A percentile compares a stretch with the other conserved stretches of the same genome.
Evolutionary conservation across 2,113 vertebrate genomes (phyloP).

Genomic region (Indri indri): DNA sequence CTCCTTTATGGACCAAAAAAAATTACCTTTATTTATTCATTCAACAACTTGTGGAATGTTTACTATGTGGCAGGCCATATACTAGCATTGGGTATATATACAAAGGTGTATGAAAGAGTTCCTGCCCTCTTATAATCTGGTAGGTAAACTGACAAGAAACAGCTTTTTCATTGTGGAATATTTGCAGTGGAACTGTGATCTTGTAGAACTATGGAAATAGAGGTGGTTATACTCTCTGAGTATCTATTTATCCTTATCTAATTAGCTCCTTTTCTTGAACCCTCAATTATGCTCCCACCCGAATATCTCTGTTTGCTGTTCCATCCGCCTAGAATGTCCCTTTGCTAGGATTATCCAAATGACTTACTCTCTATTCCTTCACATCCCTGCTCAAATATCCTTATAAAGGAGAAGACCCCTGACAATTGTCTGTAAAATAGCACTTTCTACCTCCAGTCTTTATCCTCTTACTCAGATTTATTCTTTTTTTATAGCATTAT

Average conservation of each 20-base stretch:
- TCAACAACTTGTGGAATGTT: neutral
- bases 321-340: neutral
- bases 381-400: neutral
- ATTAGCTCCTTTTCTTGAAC: neutral
- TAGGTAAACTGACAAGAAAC: neutral
- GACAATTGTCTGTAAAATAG: neutral
- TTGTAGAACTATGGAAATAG: neutral
- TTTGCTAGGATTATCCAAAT: neutral
- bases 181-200: neutral
- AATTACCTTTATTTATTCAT: neutral
- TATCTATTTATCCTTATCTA: neutral
- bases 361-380: neutral
- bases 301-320: neutral
- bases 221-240: neutral
- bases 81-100: neutral
- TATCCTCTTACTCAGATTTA: neutral
- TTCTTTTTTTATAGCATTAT: neutral
- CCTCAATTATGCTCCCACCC: neutral
- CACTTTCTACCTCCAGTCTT: neutral
- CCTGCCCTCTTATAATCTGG: neutral
- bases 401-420: neutral
- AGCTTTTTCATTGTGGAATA: neutral
- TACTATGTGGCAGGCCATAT: neutral
- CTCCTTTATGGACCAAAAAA: neutral
- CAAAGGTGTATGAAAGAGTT: neutral